Percentiles rank a stretch among this genome's conserved stretches.
Conservation (phyloP, 1,140 invertebrate species). For the Cecropterus lyciades region DNA sequence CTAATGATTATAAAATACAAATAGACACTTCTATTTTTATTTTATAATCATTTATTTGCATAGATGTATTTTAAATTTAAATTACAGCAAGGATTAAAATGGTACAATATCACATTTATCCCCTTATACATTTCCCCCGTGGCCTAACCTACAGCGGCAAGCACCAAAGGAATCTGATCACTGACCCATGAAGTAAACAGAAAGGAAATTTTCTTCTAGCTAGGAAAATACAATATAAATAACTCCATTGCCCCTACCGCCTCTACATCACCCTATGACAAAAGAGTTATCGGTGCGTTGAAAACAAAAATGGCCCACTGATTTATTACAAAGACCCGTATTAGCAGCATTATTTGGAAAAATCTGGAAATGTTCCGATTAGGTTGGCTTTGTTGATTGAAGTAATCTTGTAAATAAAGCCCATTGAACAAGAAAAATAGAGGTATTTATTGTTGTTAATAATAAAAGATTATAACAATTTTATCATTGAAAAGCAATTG, state of each 20-base stretch:
- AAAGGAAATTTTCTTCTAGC: slow-evolving; percentile 82
- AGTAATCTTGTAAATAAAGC: too few species aligned
- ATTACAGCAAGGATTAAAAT: too few species aligned
- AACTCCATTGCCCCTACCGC: slow-evolving; percentile 77
- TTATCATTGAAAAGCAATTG: too few species aligned
- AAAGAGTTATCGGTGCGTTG: slow-evolving; percentile 84
- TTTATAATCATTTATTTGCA: too few species aligned
- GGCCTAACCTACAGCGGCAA: slow-evolving; percentile 47
- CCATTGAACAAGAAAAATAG: too few species aligned
- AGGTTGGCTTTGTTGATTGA: background rate
- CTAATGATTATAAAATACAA: too few species aligned
- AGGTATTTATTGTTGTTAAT: too few species aligned
- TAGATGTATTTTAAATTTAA: too few species aligned
- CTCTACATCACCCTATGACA: slow-evolving; percentile 82
- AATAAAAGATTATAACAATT: too few species aligned
- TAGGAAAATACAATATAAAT: slow-evolving; percentile 83
- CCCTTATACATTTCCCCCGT: slow-evolving; percentile 39
- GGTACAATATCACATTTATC: slow-evolving; percentile 44
- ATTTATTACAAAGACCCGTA: slow-evolving; percentile 68
- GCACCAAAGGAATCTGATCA: slow-evolving; percentile 73
- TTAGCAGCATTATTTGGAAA: slow-evolving; percentile 60
- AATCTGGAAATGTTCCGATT: slow-evolving; percentile 24
- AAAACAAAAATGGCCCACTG: slow-evolving; percentile 82
- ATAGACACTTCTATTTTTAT: too few species aligned
- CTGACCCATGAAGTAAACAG: slow-evolving; percentile 82